A percentile compares a stretch with the other conserved stretches of the same genome.
phyloP scores from a whole-genome alignment of 2,888 invertebrate genomes.

The Leptinotarsa haldemani region DNA sequence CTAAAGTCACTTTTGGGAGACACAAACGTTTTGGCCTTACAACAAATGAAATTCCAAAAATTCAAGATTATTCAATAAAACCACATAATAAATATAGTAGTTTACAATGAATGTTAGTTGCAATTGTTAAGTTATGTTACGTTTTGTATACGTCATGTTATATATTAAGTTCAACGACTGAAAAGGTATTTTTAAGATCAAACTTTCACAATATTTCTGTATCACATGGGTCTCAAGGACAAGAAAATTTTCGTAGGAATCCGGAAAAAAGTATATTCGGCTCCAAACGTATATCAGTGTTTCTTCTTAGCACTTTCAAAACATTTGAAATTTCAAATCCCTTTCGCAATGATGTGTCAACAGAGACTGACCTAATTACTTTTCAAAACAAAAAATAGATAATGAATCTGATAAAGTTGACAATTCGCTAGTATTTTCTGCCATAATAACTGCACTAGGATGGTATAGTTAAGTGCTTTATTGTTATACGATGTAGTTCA shows the following conservation, averaged over 20 bases:
- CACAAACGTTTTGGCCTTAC: constrained; percentile 59
- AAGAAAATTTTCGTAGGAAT: neutral
- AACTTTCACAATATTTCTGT: constrained; percentile 7
- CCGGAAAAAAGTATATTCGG: neutral
- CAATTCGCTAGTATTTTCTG: constrained; percentile 50
- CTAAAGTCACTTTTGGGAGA: constrained; percentile 64
- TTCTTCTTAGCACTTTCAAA: neutral
- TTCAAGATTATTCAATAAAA: constrained; percentile 54
- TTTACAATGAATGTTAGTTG: constrained; percentile 54
- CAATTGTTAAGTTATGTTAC: constrained; percentile 55
- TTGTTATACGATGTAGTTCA: constrained; percentile 56
- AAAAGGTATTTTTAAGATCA: constrained; percentile 51
- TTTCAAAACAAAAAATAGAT: constrained; percentile 29
- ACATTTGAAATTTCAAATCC: neutral
- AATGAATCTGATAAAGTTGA: constrained; percentile 42
- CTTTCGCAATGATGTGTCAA: neutral
- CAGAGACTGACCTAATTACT: constrained; percentile 16
- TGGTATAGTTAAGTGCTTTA: constrained; percentile 56
- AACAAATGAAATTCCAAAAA: constrained; percentile 53
- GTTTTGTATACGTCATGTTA: constrained; percentile 55
- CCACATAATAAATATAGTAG: constrained; percentile 57
- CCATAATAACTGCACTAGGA: constrained; percentile 54
- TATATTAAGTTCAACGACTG: constrained; percentile 46
- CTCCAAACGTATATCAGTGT: neutral
- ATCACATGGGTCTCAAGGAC: constrained; percentile 28